phyloP scores from a whole-genome alignment of 1,140 invertebrate genomes.

The Trachymyrmex cornetzi region DNA sequence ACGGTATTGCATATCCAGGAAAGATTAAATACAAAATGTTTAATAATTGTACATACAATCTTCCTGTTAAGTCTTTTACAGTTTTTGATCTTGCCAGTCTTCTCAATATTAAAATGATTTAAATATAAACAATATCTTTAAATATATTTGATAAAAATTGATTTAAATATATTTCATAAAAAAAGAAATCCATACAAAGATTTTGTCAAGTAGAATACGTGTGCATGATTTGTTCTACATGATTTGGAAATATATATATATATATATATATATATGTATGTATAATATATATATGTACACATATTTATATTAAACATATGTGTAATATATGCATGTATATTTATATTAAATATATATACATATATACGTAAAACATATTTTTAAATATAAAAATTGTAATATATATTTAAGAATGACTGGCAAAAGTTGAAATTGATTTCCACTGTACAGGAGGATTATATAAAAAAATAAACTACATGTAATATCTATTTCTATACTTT shows the following conservation, averaged over 20 bases:
- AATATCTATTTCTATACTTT: slow-evolving; percentile 66
- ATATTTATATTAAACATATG: background rate
- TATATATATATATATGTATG: background rate
- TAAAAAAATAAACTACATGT: slow-evolving; percentile 74
- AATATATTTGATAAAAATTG: slow-evolving; percentile 23
- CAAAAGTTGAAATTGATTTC: slow-evolving; percentile 62
- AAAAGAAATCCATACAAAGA: slow-evolving; percentile 14
- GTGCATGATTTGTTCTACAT: slow-evolving; percentile 21
- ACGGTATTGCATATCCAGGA: slow-evolving; percentile 32
- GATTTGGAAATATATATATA: slow-evolving; percentile 8
- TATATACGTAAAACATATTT: no score
- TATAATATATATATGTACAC: no score
- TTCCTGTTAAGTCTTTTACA: slow-evolving; percentile 46
- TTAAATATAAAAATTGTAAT: no score
- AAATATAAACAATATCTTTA: no score
- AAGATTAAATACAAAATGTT: slow-evolving; percentile 45
- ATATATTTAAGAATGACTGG: slow-evolving; percentile 61
- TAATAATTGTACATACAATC: slow-evolving; percentile 56
- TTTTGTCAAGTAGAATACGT: slow-evolving; percentile 34
- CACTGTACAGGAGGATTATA: slow-evolving; percentile 63
- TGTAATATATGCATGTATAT: background rate
- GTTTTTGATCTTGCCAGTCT: slow-evolving; percentile 68
- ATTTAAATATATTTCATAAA: slow-evolving; percentile 49
- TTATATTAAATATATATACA: slow-evolving; percentile 9
- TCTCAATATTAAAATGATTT: slow-evolving; percentile 53